Evolutionary conservation across 2,797 vertebrate species (phyloP).

Genomic region (Ctenosaura bakeri): DNA sequence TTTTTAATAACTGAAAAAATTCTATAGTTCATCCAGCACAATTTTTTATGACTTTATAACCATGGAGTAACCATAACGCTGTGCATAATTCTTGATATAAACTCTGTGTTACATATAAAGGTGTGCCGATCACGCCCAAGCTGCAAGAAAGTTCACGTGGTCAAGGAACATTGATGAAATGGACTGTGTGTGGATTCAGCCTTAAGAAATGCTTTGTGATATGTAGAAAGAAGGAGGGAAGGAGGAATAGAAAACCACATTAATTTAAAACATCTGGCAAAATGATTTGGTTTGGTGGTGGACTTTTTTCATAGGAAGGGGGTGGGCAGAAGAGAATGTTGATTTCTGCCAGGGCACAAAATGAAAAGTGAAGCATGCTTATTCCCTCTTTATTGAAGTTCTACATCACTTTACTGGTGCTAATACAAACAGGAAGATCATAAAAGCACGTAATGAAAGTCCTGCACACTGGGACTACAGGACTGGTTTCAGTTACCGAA

Average conservation of each 20-base stretch:
- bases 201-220: constrained; percentile 15
- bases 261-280: constrained; percentile 72
- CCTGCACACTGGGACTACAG: constrained; percentile 39
- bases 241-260: constrained; percentile 51
- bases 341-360: constrained; percentile 59
- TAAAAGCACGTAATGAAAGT: constrained; percentile 70
- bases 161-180: background rate
- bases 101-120: background rate
- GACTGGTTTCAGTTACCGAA: constrained; percentile 69
- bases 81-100: background rate
- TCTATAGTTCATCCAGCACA: background rate
- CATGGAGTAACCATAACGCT: background rate
- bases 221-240: constrained; percentile 53
- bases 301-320: constrained; percentile 18
- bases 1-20: background rate
- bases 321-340: constrained; percentile 40
- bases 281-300: constrained; percentile 59
- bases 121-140: background rate
- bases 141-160: background rate
- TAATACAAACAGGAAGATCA: constrained; percentile 70
- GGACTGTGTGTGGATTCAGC: background rate
- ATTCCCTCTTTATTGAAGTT: constrained; percentile 71
- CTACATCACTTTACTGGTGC: constrained; percentile 69
- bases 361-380: constrained; percentile 43
- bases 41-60: no score